Conservation (phyloP, 2,888 invertebrate species). For the Heliconius sara region DNA sequence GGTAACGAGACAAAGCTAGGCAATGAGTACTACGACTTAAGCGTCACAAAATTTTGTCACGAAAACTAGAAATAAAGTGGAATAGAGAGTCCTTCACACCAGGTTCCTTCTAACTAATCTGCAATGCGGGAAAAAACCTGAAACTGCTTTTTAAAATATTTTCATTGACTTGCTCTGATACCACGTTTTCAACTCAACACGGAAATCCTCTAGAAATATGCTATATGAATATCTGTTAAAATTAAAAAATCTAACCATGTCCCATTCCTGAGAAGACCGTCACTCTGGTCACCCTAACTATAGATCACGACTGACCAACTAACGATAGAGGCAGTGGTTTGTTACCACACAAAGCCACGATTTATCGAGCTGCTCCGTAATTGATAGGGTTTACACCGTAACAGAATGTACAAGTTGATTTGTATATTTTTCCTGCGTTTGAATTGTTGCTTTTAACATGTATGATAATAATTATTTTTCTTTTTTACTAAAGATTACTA, state of each 20-base stretch:
- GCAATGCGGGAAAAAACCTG: no score
- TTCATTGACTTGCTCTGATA: no score
- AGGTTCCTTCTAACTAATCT: background rate
- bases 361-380: slow-evolving; percentile 57
- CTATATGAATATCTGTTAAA: background rate
- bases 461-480: background rate
- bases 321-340: slow-evolving; percentile 59
- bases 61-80: background rate
- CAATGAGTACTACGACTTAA: background rate
- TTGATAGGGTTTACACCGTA: slow-evolving; percentile 57
- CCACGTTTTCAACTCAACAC: no score
- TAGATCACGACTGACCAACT: slow-evolving; percentile 57
- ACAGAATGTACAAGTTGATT: slow-evolving; percentile 55
- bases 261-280: background rate
- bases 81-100: background rate
- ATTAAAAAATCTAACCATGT: background rate
- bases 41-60: no score
- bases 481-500: background rate
- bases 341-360: slow-evolving; percentile 58
- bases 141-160: no score
- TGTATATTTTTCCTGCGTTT: slow-evolving; percentile 48
- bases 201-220: background rate
- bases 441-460: slow-evolving; percentile 26
- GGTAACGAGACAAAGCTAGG: background rate
- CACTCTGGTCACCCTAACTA: slow-evolving; percentile 47